Percentiles rank a stretch among this genome's conserved stretches.
phyloP scores from a whole-genome alignment of 1,140 invertebrate genomes.

The Bombyx mandarina region DNA sequence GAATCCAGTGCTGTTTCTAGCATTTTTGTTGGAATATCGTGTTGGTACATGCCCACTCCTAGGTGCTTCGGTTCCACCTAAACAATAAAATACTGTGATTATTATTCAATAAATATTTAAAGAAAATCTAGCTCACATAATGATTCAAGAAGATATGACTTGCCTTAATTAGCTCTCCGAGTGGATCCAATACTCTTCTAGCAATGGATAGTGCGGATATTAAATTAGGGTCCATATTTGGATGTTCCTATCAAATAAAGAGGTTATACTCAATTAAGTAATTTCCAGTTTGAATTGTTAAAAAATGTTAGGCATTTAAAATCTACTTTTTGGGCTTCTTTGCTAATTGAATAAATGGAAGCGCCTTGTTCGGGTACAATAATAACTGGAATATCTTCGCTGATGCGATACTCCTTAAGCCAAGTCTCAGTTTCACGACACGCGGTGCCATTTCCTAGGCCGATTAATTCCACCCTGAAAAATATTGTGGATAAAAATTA shows the following conservation, averaged over 20 bases:
- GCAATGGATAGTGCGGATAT: conserved; percentile 91
- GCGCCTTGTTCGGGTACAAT: conserved; percentile 92
- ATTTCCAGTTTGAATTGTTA: background rate
- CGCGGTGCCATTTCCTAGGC: conserved; percentile 90
- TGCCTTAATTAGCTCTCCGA: conserved; percentile 90
- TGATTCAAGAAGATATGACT: conserved; percentile 5
- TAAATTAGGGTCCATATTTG: conserved; percentile 83
- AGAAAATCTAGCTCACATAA: too few species aligned
- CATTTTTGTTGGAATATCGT: conserved; percentile 86
- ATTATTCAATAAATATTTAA: too few species aligned
- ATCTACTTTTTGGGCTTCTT: conserved; percentile 79
- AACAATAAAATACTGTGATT: conserved; percentile 3
- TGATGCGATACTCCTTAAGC: conserved; percentile 66
- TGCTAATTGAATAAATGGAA: conserved; percentile 90
- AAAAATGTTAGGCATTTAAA: conserved; percentile 5
- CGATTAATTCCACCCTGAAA: conserved; percentile 79
- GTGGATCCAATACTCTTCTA: conserved; percentile 87
- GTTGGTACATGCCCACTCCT: conserved; percentile 94
- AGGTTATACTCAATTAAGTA: background rate
- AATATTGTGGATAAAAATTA: background rate
- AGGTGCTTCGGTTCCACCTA: conserved; percentile 89
- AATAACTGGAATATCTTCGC: conserved; percentile 65
- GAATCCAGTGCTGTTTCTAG: conserved; percentile 82
- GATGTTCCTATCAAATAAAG: conserved; percentile 76
- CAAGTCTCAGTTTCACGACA: conserved; percentile 88